Evolutionary conservation across 2,113 vertebrate genomes (phyloP).

Genomic region (Indri indri): DNA sequence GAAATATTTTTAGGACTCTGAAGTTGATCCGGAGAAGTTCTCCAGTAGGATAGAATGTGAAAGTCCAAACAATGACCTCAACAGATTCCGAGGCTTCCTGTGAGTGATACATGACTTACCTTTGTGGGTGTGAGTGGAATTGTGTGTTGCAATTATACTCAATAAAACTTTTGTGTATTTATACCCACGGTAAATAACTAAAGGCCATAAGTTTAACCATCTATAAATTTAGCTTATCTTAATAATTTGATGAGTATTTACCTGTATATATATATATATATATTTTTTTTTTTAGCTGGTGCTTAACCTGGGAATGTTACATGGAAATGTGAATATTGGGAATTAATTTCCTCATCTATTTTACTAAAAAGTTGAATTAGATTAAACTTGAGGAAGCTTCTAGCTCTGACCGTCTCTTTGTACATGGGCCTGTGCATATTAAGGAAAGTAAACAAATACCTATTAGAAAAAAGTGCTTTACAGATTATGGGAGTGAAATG

Average conservation of each 20-base stretch:
- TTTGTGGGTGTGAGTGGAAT: background rate
- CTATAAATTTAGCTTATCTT: background rate
- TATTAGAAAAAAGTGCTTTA: background rate
- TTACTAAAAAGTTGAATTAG: background rate
- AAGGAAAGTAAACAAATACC: background rate
- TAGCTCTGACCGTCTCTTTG: background rate
- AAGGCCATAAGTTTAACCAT: background rate
- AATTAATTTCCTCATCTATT: background rate
- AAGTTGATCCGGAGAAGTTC: conserved; percentile 92
- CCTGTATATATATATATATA: background rate
- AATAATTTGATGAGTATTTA: conserved; percentile 21
- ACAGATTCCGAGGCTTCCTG: conserved; percentile 93
- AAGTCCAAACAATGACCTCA: conserved; percentile 93
- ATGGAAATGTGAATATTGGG: background rate
- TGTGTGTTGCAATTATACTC: background rate
- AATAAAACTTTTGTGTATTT: background rate
- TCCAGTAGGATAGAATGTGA: conserved; percentile 93
- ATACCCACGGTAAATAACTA: background rate
- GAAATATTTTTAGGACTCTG: conserved; percentile 83
- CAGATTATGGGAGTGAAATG: background rate
- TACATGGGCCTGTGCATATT: background rate
- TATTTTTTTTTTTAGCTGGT: no score
- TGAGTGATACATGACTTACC: conserved; percentile 84
- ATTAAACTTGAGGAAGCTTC: background rate
- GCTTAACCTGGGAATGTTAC: background rate